These are phyloP conservation scores for Smutsia temminckii DNA, from an alignment of 2,797 vertebrate genomes.

Conservation along the genomic window DNA sequence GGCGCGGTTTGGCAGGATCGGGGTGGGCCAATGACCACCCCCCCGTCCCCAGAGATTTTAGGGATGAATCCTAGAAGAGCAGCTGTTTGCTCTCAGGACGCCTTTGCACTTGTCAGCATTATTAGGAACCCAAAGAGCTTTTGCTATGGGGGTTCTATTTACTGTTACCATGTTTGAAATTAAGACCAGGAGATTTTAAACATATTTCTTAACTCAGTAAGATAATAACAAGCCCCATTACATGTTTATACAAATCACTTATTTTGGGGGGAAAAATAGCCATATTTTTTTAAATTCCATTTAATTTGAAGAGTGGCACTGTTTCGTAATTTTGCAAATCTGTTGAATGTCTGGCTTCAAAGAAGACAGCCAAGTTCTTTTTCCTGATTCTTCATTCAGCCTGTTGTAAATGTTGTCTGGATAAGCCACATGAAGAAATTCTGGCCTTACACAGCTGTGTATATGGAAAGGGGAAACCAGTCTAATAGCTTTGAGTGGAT, in stretches of 20 bases:
- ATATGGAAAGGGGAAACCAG: neutral
- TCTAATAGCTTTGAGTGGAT: neutral
- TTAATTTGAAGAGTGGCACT: neutral
- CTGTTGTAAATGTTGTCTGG: too few species aligned
- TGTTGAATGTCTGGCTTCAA: neutral
- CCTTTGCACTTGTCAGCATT: neutral
- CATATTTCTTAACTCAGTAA: neutral
- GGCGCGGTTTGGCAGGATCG: neutral
- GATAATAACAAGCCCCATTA: neutral
- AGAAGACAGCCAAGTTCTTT: neutral
- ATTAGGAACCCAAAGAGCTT: neutral
- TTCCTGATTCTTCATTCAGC: neutral
- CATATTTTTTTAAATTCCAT: neutral
- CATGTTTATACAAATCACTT: neutral
- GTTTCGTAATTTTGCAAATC: neutral
- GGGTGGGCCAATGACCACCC: rapidly evolving
- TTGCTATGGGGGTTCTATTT: neutral
- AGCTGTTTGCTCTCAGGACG: neutral
- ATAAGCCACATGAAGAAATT: neutral
- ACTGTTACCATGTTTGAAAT: neutral
- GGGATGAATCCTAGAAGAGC: neutral
- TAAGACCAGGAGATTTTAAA: neutral
- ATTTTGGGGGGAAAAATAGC: neutral
- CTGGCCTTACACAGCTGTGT: neutral
- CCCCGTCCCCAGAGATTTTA: rapidly evolving